Base-by-base conservation (phyloP, 2,888 invertebrate genomes). In the Peribatodes rhomboidaria region DNA sequence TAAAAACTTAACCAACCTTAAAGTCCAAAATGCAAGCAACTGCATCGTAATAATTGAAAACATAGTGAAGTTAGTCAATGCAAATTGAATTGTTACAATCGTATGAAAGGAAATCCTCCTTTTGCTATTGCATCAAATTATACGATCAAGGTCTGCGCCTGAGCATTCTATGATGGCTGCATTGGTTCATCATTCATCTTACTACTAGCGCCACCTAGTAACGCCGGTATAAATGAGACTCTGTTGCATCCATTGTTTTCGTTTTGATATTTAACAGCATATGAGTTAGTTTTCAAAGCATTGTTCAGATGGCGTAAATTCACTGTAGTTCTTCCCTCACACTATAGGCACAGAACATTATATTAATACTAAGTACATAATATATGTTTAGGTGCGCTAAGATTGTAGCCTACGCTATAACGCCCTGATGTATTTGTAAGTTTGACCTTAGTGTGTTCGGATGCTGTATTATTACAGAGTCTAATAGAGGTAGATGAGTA, bases 281-380 rank as follows among this genome's bases (percentile, higher is more conserved):
- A 10, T 27, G 11, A 35, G 35, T 10, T 47, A 66, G 65, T 66
- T 67, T 50, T n/a, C 13, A 9, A 22, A 56, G 13, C 35, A 46
- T 10, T 27, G 31, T 37, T 47, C 65, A 73, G 72, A 71, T 73
- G 71, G 67, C 71, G 68, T 41, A 47, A 2, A 1, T 52, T 20
- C 14, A 16, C 6, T 31, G 27, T 61, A 50, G 41, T 18, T 42
- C 2, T 11, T 42, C 20, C 3, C 6, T 10, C 3, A 11, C 4
- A 11, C 9, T 42, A 10, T 16, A 9, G 10, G 37, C 3, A 3
- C 18, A 39, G n/a, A n/a, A n/a, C 27, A 6, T 27, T 27, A 4
- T 27, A 6, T 27, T 27, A n/a, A n/a, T n/a, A 20, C 41, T 61
- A 42, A 8, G n/a, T 53, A 61, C n/a, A 31, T 16, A 20, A 31